These are phyloP conservation scores for Capricornis sumatraensis DNA, from an alignment of 2,113 vertebrate species.

Conservation along the genomic window DNA sequence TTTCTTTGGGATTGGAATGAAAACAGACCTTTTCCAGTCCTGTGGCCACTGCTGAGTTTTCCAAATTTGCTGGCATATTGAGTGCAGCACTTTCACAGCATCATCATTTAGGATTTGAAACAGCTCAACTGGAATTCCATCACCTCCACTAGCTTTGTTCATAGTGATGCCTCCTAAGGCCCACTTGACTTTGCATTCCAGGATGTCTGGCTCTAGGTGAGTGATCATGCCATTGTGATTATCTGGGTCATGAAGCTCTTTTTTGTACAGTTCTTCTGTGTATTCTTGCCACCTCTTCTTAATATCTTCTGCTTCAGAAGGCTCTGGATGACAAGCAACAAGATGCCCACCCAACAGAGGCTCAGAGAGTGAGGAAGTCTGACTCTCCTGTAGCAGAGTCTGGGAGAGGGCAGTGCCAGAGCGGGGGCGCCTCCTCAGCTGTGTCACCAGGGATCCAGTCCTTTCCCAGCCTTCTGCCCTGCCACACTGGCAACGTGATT, in stretches of 20 bases:
- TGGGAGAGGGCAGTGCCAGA: neutral
- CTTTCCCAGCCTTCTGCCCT: neutral
- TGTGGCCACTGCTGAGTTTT: neutral
- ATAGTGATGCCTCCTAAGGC: neutral
- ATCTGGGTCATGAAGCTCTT: neutral
- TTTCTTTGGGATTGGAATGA: neutral
- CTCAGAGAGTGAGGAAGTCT: neutral
- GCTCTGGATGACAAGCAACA: neutral
- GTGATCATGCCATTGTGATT: rapidly evolving
- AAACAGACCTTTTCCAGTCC: neutral
- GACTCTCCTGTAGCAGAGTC: neutral
- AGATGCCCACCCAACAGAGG: neutral
- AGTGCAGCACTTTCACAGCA: neutral
- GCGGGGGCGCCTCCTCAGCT: neutral
- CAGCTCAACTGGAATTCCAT: neutral
- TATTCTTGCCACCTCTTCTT: neutral
- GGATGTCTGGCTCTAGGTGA: neutral
- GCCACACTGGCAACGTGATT: rapidly evolving
- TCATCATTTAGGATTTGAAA: neutral
- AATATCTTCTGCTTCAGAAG: neutral
- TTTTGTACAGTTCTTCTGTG: neutral
- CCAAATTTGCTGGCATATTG: neutral
- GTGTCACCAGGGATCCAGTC: neutral
- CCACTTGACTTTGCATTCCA: neutral
- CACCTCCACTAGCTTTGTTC: neutral